Evolutionary conservation across 2,113 vertebrate genomes (phyloP).

Genomic region (Mirza zaza): DNA sequence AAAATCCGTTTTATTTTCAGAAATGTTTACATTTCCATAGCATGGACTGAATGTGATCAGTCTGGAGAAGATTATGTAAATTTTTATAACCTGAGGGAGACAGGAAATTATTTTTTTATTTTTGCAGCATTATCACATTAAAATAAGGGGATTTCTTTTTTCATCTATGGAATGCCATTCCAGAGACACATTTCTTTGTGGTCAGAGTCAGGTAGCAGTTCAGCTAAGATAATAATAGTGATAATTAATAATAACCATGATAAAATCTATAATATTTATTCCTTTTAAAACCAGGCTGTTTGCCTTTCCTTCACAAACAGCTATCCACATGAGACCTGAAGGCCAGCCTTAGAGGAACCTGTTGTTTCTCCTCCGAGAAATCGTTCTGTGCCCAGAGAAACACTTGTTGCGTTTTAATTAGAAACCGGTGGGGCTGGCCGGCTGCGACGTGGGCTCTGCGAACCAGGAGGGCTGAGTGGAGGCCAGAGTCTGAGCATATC

Average conservation of each 20-base stretch:
- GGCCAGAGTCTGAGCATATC: constrained; percentile 79
- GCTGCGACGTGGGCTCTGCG: background rate
- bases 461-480: constrained; percentile 70
- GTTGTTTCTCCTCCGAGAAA: constrained; percentile 65
- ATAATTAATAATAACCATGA: background rate
- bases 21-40: constrained; percentile 38
- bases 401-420: constrained; percentile 64
- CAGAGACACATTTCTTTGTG: constrained; percentile 2
- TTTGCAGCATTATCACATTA: constrained; percentile 31
- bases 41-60: background rate
- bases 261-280: background rate
- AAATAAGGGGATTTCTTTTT: constrained; percentile 14
- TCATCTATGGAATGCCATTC: background rate
- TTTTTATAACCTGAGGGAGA: constrained; percentile 51
- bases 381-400: constrained; percentile 46
- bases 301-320: background rate
- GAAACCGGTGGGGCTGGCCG: constrained; percentile 55
- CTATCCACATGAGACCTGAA: background rate
- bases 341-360: background rate
- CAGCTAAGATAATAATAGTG: background rate
- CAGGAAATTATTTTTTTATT: constrained; percentile 57
- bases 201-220: background rate
- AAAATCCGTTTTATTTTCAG: constrained; percentile 45
- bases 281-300: background rate
- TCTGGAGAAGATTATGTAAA: constrained; percentile 51